phyloP scores from a whole-genome alignment of 2,113 vertebrate genomes.

The Mormoops blainvillei region DNA sequence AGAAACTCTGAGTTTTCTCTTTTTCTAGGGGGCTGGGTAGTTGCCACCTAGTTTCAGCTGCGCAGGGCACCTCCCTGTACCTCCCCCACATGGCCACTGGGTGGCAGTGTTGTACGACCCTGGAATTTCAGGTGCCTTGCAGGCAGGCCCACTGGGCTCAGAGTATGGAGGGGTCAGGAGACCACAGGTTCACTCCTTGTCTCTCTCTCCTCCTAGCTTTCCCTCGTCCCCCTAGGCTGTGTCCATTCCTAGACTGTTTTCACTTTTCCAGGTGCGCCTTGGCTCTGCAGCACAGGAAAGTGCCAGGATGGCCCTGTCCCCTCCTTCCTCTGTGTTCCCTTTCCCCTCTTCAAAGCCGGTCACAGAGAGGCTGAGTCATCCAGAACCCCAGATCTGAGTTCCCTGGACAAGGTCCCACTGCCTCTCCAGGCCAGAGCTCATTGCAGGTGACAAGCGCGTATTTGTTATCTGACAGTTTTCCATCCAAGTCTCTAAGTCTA shows the following conservation, averaged over 20 bases:
- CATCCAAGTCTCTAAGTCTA: background rate
- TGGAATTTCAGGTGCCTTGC: background rate
- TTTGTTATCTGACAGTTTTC: background rate
- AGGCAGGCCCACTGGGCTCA: fast-evolving
- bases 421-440: background rate
- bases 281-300: background rate
- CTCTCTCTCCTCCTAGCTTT: background rate
- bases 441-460: background rate
- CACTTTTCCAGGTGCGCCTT: background rate
- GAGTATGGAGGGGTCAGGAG: background rate
- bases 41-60: background rate
- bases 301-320: background rate
- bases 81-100: background rate
- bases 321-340: background rate
- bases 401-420: background rate
- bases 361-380: background rate
- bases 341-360: background rate
- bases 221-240: background rate
- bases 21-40: background rate
- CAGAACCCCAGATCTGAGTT: background rate
- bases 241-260: background rate
- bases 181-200: fast-evolving
- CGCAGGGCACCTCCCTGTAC: background rate
- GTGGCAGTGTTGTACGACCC: slow-evolving; percentile 46
- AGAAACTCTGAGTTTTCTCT: background rate